Percentiles rank a stretch among this genome's conserved stretches.
These are phyloP conservation scores for Drosophila nr. perissopoda DNA, from an alignment of 2,888 invertebrate species.

Conservation along the genomic window DNA sequence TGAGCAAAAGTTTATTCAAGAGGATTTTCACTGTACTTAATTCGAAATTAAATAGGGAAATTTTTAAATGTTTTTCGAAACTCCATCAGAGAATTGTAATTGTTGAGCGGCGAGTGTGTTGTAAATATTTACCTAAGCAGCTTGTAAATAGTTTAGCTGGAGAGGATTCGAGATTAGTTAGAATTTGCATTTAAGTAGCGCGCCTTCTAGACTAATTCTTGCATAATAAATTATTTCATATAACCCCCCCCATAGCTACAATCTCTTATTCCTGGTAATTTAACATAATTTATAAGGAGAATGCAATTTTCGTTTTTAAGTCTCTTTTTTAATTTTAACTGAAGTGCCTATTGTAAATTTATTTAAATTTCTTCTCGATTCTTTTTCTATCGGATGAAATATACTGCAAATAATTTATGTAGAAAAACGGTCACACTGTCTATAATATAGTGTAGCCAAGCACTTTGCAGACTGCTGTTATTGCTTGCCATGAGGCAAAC, in stretches of 20 bases:
- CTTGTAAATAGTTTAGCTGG: slow-evolving; percentile 44
- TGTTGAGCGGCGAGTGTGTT: slow-evolving; percentile 13
- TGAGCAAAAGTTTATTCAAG: background rate
- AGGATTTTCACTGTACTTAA: background rate
- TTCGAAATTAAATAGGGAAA: background rate
- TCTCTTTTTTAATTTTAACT: slow-evolving; percentile 16
- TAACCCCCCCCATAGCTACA: slow-evolving; percentile 9
- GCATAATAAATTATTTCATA: slow-evolving; percentile 72
- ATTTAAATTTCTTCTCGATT: background rate
- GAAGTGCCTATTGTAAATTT: slow-evolving; percentile 8
- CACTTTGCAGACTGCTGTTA: slow-evolving; percentile 35
- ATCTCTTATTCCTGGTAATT: slow-evolving; percentile 10
- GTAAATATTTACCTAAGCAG: slow-evolving; percentile 57
- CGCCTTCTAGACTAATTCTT: slow-evolving; percentile 70
- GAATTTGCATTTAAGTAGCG: slow-evolving; percentile 62
- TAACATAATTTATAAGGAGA: slow-evolving; percentile 25
- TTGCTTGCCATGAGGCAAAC: slow-evolving; percentile 10
- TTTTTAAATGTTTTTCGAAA: background rate
- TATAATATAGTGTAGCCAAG: background rate
- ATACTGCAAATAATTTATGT: background rate
- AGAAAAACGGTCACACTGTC: background rate
- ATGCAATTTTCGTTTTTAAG: slow-evolving; percentile 1
- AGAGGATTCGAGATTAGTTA: slow-evolving; percentile 46
- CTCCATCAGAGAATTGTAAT: background rate
- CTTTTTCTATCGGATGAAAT: background rate